A percentile compares a stretch with the other conserved stretches of the same genome.
Evolutionary conservation across 2,888 invertebrate genomes (phyloP).

Genomic region (Chaetogeoica ovagalla): DNA sequence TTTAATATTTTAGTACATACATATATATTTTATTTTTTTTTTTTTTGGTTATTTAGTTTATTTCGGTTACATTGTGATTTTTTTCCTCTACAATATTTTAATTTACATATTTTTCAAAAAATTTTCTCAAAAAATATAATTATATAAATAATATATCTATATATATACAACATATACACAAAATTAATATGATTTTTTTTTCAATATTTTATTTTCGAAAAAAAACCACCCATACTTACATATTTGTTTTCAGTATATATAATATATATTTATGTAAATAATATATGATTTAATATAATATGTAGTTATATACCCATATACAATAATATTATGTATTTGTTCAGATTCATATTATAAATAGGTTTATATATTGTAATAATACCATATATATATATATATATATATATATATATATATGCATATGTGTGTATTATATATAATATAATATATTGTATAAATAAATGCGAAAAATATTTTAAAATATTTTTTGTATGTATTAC

Average conservation of each 20-base stretch:
- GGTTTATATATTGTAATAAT: slow-evolving; percentile 15
- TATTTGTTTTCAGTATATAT: too few relatives aligned
- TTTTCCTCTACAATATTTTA: slow-evolving; percentile 24
- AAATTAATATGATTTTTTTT: neutral
- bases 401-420: too few relatives aligned
- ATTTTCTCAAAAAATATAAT: slow-evolving; percentile 21
- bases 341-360: slow-evolving; percentile 41
- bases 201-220: neutral
- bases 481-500: too few relatives aligned
- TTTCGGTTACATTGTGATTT: slow-evolving; percentile 51
- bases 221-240: too few relatives aligned
- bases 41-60: slow-evolving; percentile 50
- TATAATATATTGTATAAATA: too few relatives aligned
- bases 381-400: slow-evolving; percentile 14
- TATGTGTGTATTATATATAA: too few relatives aligned
- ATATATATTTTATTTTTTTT: too few relatives aligned
- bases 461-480: too few relatives aligned
- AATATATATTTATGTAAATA: too few relatives aligned
- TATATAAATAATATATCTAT: neutral
- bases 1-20: neutral
- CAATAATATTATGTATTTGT: slow-evolving; percentile 17
- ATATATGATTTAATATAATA: too few relatives aligned
- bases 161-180: too few relatives aligned
- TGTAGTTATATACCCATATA: too few relatives aligned
- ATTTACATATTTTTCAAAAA: slow-evolving; percentile 37